A percentile compares a stretch with the other conserved stretches of the same genome.
These are phyloP conservation scores for Megaceryle maxima DNA, from an alignment of 2,113 vertebrate genomes.

Conservation along the genomic window DNA sequence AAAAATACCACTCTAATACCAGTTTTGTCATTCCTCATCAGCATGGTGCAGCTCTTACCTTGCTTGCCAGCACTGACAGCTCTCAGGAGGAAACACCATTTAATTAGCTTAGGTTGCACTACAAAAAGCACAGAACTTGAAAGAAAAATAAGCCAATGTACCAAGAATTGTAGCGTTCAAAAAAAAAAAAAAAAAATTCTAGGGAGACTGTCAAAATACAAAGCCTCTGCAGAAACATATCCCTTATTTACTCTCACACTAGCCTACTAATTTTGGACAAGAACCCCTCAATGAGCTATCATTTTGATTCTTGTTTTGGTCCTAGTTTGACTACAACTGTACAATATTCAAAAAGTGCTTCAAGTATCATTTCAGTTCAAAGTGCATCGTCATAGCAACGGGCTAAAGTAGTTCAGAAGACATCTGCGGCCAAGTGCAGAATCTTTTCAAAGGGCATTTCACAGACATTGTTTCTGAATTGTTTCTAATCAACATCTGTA, in stretches of 20 bases:
- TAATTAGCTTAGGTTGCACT: not conserved
- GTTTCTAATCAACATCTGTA: not conserved
- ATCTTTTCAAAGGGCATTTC: not conserved
- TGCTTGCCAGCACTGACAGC: not conserved
- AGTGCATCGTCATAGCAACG: not conserved
- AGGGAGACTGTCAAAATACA: not conserved
- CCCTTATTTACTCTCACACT: not conserved
- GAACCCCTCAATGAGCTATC: accelerated
- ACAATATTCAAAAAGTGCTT: not conserved
- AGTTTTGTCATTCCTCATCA: not conserved
- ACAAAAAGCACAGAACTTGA: not conserved
- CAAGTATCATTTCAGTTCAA: not conserved
- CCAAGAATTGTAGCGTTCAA: not conserved
- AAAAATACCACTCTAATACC: not conserved
- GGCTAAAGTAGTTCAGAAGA: not conserved
- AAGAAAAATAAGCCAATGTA: not conserved
- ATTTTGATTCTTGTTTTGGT: not conserved
- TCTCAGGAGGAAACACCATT: not conserved
- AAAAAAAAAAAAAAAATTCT: not conserved
- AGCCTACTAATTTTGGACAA: not conserved
- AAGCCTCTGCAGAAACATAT: not conserved
- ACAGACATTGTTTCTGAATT: not conserved
- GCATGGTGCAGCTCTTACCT: not conserved
- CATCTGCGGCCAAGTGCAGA: not conserved
- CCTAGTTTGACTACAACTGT: not conserved